Evolutionary conservation across 64 coral and sea anemone genomes (phyloP).

Genomic region (Pocillopora verrucosa): DNA sequence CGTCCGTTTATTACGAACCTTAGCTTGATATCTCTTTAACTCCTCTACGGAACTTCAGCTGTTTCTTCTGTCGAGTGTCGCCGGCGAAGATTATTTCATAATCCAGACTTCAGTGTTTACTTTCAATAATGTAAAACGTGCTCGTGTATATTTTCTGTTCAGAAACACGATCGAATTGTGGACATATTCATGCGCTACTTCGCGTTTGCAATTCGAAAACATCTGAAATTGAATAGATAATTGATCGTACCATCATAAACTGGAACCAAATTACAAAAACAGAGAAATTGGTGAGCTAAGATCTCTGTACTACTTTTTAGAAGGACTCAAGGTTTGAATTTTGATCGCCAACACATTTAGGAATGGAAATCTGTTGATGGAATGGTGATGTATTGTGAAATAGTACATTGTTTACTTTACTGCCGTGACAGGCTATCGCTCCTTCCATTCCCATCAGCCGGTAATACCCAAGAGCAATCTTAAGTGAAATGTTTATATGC

Average conservation of each 20-base stretch:
- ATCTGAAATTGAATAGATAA: constrained; percentile 22
- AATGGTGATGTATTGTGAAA: neutral
- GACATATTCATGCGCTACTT: neutral
- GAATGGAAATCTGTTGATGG: neutral
- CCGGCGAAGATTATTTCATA: too few relatives aligned
- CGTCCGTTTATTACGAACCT: neutral
- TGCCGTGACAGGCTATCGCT: neutral
- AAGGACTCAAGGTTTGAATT: neutral
- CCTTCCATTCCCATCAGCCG: neutral
- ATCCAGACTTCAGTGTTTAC: neutral
- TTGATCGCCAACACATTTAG: neutral
- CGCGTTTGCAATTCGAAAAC: constrained; percentile 13
- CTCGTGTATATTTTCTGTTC: neutral
- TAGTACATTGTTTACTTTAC: constrained; percentile 28
- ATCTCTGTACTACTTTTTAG: neutral
- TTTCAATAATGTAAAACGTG: neutral
- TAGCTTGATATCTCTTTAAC: neutral
- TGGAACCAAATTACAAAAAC: neutral
- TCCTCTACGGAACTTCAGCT: neutral
- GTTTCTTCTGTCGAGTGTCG: neutral
- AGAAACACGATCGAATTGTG: neutral
- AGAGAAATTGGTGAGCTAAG: neutral
- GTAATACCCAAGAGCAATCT: neutral
- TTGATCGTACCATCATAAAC: neutral
- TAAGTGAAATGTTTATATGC: constrained; percentile 17